phyloP scores from a whole-genome alignment of 2,888 invertebrate species.

The Zygogramma bicolorata region DNA sequence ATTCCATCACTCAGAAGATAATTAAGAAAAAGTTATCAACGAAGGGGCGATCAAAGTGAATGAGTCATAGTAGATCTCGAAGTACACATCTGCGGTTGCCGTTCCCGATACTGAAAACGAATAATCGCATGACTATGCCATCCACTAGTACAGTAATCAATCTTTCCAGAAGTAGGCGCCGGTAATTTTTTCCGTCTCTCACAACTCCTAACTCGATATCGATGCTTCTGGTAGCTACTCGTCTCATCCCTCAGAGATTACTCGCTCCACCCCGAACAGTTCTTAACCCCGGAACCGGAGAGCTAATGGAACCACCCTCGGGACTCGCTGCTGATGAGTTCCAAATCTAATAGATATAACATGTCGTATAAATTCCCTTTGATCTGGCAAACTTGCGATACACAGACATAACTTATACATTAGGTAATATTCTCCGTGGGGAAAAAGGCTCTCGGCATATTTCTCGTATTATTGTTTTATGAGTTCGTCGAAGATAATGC shows the following conservation, averaged over 20 bases:
- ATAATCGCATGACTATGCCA: no score
- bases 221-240: no score
- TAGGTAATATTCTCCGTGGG: not conserved
- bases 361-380: slow-evolving; percentile 21
- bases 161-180: no score
- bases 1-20: no score
- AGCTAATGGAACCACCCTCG: not conserved
- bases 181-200: no score
- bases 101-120: no score
- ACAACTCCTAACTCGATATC: no score
- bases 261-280: not conserved
- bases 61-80: no score
- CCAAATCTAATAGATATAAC: slow-evolving; percentile 19
- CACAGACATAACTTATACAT: not conserved
- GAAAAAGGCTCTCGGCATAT: not conserved
- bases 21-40: no score
- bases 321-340: slow-evolving; percentile 1
- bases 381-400: slow-evolving; percentile 15
- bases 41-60: no score
- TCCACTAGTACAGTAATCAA: no score
- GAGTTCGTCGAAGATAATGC: not conserved
- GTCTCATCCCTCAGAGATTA: not conserved
- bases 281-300: slow-evolving; percentile 1
- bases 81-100: no score
- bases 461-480: not conserved